Conservation (phyloP, 2,888 invertebrate species). For the Strigamia transsilvanica region DNA sequence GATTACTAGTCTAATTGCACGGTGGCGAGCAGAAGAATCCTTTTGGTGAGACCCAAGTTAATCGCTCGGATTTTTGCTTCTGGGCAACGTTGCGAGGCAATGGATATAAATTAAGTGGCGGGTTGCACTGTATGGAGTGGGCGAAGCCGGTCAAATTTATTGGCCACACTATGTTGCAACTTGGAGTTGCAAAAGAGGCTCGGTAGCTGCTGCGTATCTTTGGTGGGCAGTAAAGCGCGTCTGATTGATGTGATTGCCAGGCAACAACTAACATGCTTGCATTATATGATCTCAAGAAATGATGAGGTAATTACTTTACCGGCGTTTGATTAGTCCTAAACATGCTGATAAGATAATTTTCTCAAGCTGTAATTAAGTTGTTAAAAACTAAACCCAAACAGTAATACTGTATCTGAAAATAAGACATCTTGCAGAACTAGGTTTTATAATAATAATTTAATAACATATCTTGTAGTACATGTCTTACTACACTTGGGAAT, state of each 20-base stretch:
- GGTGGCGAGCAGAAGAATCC: constrained; percentile 46
- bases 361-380: neutral
- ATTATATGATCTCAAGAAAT: constrained; percentile 46
- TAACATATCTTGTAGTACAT: too few species aligned
- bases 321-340: constrained; percentile 11
- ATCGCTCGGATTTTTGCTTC: constrained; percentile 46
- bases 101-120: constrained; percentile 46
- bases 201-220: constrained; percentile 49
- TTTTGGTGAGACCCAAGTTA: constrained; percentile 40
- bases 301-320: constrained; percentile 33
- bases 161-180: constrained; percentile 43
- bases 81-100: constrained; percentile 43
- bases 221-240: constrained; percentile 47
- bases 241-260: constrained; percentile 48
- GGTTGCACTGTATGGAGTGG: constrained; percentile 43
- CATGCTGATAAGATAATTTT: constrained; percentile 7
- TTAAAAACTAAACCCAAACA: neutral
- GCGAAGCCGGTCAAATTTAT: constrained; percentile 47
- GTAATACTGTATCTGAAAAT: too few species aligned
- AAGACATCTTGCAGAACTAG: too few species aligned
- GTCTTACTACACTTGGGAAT: too few species aligned
- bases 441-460: too few species aligned
- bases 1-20: constrained; percentile 40
- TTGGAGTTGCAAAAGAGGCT: constrained; percentile 48
- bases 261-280: constrained; percentile 43